Evolutionary conservation across 2,797 vertebrate genomes (phyloP).

Genomic region (Glossophaga mutica): DNA sequence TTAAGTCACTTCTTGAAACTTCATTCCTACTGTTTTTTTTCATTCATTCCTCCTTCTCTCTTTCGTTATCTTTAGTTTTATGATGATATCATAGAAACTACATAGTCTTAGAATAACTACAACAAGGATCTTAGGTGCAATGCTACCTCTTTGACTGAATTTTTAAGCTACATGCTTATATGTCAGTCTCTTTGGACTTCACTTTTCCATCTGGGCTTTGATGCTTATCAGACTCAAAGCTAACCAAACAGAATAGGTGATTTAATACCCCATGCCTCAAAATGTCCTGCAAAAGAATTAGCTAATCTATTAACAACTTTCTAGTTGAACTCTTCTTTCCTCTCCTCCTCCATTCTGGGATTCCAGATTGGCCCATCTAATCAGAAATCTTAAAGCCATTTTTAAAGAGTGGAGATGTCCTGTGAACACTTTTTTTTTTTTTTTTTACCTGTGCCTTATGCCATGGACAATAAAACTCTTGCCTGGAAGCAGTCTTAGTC

Average conservation of each 20-base stretch:
- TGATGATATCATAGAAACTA: not conserved
- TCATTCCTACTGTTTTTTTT: not conserved
- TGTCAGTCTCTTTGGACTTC: slow-evolving; percentile 45
- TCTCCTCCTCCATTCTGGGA: not conserved
- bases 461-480: not conserved
- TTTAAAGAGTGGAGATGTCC: not conserved
- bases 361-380: not conserved
- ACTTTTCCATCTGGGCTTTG: slow-evolving; percentile 30
- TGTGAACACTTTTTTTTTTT: not conserved
- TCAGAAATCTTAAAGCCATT: not conserved
- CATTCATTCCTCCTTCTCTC: not conserved
- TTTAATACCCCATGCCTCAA: slow-evolving; percentile 25
- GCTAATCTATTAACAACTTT: not conserved
- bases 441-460: not conserved
- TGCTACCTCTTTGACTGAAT: not conserved
- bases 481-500: not conserved
- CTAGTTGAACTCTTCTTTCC: not conserved
- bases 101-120: not conserved
- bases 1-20: not conserved
- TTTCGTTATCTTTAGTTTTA: not conserved
- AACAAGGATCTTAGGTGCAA: not conserved
- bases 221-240: not conserved
- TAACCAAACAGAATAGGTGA: not conserved
- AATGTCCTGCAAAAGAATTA: not conserved
- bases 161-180: slow-evolving; percentile 36